Conservation (phyloP, 2,113 vertebrate species). For the Cyanoderma ruficeps region DNA sequence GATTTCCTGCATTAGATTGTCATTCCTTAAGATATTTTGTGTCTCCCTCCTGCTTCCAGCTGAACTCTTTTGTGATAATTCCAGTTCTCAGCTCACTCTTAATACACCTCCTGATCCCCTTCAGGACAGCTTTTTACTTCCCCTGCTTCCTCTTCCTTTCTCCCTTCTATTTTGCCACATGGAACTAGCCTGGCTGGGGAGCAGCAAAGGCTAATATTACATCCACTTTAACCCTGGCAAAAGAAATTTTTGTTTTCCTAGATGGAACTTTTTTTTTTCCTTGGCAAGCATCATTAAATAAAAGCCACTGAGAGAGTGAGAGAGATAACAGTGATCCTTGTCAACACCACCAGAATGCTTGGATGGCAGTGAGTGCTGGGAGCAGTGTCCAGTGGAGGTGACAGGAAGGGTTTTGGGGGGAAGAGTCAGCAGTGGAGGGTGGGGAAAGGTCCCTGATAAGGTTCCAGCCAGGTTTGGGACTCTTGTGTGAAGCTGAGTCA, state of each 20-base stretch:
- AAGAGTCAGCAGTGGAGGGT: not conserved
- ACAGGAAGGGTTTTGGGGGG: not conserved
- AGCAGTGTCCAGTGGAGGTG: not conserved
- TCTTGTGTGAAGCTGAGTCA: not conserved
- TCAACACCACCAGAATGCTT: not conserved
- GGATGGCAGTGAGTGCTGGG: not conserved
- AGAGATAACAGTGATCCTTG: not conserved
- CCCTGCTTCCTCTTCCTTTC: not conserved
- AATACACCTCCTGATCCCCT: not conserved
- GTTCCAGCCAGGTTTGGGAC: not conserved
- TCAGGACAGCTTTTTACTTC: not conserved
- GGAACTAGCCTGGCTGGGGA: not conserved
- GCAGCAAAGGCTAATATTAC: fast-evolving
- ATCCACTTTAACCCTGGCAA: not conserved
- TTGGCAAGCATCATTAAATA: not conserved
- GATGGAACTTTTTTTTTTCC: not conserved
- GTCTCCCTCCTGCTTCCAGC: not conserved
- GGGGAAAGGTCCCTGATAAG: not conserved
- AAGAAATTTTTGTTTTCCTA: not conserved
- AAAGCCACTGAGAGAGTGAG: not conserved
- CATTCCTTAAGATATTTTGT: not conserved
- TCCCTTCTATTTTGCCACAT: not conserved
- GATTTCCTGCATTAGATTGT: not conserved
- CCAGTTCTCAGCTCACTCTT: not conserved
- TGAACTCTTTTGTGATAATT: not conserved